A percentile compares a stretch with the other conserved stretches of the same genome.
Evolutionary conservation across 2,113 vertebrate species (phyloP).

Genomic region (Gymnarchus niloticus): DNA sequence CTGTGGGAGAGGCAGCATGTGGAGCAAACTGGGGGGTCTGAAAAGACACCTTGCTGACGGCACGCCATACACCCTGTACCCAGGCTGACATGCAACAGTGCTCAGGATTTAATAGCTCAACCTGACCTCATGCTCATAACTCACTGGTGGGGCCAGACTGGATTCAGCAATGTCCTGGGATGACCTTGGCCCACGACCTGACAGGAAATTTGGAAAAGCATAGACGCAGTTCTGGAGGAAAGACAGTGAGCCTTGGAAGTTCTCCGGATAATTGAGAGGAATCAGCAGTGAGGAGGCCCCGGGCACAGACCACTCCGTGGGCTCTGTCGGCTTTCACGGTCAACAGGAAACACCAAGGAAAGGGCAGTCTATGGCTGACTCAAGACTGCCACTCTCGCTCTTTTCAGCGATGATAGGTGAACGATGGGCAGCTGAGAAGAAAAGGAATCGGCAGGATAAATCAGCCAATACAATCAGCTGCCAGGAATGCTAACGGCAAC

Average conservation of each 20-base stretch:
- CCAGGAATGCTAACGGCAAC: neutral
- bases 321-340: no score
- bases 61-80: neutral
- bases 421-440: neutral
- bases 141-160: neutral
- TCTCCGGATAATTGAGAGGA: neutral
- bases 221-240: neutral
- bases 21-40: neutral
- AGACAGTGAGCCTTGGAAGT: neutral
- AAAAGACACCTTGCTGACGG: neutral
- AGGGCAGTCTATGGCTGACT: neutral
- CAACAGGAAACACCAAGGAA: neutral
- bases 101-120: neutral
- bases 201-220: neutral
- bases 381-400: neutral
- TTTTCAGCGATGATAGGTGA: neutral
- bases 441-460: neutral
- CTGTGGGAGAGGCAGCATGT: neutral
- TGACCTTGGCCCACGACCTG: neutral
- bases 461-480: neutral
- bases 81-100: neutral
- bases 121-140: neutral
- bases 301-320: neutral
- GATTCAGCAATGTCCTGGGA: neutral
- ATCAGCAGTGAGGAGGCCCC: neutral